Percentiles rank a stretch among this genome's conserved stretches.
Evolutionary conservation across 1,140 invertebrate species (phyloP).

Genomic region (Drosophila simulans): DNA sequence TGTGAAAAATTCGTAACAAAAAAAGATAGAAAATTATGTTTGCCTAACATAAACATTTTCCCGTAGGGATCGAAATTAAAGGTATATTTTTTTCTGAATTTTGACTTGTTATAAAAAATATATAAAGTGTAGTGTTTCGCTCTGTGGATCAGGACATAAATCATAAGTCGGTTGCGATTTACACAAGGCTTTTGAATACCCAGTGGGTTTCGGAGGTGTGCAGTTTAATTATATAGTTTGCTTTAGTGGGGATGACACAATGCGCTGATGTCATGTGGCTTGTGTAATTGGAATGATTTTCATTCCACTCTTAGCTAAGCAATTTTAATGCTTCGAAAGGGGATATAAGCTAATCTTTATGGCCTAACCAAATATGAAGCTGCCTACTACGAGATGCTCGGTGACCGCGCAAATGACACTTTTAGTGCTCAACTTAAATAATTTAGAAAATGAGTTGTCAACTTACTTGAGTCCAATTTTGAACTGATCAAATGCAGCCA

Average conservation of each 20-base stretch:
- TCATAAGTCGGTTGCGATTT: slow-evolving; percentile 12
- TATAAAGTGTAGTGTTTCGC: neutral
- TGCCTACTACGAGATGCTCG: neutral
- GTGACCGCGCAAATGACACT: neutral
- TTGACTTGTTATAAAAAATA: neutral
- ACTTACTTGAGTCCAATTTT: slow-evolving; percentile 84
- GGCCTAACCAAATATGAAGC: neutral
- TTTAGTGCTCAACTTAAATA: neutral
- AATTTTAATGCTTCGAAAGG: slow-evolving; percentile 14
- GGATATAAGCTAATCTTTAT: neutral
- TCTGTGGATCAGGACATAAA: slow-evolving; percentile 7
- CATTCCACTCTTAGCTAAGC: slow-evolving; percentile 9
- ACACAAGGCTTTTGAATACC: neutral
- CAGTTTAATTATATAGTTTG: slow-evolving; percentile 34
- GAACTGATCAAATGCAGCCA: slow-evolving; percentile 80
- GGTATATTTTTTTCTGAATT: neutral
- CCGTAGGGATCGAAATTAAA: slow-evolving; percentile 15
- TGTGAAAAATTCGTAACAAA: slow-evolving; percentile 8
- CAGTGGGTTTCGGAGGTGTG: slow-evolving; percentile 26
- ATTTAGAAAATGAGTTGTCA: neutral
- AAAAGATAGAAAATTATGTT: slow-evolving; percentile 15
- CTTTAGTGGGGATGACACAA: slow-evolving; percentile 36
- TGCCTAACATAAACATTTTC: slow-evolving; percentile 14
- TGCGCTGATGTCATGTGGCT: slow-evolving; percentile 47
- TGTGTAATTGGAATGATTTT: slow-evolving; percentile 39